Evolutionary conservation across 2,113 vertebrate genomes (phyloP).

Genomic region (Pseudopodoces humilis): DNA sequence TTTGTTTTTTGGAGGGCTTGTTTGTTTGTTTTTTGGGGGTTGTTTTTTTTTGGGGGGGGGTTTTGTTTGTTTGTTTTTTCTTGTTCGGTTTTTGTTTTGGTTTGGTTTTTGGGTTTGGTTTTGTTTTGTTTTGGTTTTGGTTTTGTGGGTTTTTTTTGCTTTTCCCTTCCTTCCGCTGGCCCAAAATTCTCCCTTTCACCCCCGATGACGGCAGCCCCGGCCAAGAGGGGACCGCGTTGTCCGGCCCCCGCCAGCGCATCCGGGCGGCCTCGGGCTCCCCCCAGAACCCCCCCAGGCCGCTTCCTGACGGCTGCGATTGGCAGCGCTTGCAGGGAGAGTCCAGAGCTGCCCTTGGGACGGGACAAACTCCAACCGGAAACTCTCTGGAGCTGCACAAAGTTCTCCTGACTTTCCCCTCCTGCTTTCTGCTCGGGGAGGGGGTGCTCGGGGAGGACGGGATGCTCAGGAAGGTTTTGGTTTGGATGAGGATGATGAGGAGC

Average conservation of each 20-base stretch:
- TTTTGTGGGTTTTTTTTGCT: neutral
- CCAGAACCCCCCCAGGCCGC: neutral
- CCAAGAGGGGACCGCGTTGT: neutral
- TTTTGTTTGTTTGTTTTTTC: too few relatives aligned
- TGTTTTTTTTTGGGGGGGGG: too few relatives aligned
- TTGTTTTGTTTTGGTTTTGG: neutral
- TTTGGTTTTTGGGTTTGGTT: too few relatives aligned
- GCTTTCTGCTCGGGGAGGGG: neutral
- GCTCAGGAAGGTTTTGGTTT: neutral
- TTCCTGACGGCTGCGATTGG: slow-evolving; percentile 25
- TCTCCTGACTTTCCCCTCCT: neutral
- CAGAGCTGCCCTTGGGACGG: slow-evolving; percentile 3
- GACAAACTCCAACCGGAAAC: slow-evolving; percentile 30
- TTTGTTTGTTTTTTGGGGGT: too few relatives aligned
- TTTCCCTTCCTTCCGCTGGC: neutral
- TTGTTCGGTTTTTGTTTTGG: too few relatives aligned
- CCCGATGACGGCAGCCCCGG: neutral
- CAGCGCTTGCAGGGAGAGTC: neutral
- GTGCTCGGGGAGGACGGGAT: neutral
- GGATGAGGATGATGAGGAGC: neutral
- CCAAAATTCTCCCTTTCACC: neutral
- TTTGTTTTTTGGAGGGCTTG: too few relatives aligned
- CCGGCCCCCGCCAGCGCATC: neutral
- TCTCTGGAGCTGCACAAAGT: neutral
- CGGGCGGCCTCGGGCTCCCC: neutral